phyloP scores from a whole-genome alignment of 1,140 invertebrate species.

The Drosophila miranda region DNA sequence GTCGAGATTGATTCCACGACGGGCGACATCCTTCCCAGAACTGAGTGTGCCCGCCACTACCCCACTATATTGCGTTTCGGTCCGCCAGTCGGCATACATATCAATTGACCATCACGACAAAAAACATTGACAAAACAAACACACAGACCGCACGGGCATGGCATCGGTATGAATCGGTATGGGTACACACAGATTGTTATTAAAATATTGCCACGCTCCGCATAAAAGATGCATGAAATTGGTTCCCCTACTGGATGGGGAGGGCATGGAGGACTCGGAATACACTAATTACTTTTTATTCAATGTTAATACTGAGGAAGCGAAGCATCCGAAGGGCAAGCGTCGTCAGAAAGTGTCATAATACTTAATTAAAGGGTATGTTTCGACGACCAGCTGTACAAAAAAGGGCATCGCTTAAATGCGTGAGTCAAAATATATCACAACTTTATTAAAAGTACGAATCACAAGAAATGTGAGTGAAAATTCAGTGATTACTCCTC shows the following conservation, averaged over 20 bases:
- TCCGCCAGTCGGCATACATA: constrained; percentile 45
- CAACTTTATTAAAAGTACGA: background rate
- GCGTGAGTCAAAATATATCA: background rate
- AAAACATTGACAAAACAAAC: constrained; percentile 44
- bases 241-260: constrained; percentile 13
- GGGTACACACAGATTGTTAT: constrained; percentile 53
- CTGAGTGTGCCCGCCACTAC: background rate
- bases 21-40: constrained; percentile 31
- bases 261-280: background rate
- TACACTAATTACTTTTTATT: constrained; percentile 17
- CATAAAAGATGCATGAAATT: constrained; percentile 62
- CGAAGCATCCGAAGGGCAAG: too few relatives aligned
- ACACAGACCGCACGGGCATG: constrained; percentile 9
- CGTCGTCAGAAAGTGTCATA: too few relatives aligned
- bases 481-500: too few relatives aligned
- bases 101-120: constrained; percentile 74
- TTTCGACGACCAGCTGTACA: too few relatives aligned
- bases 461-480: background rate
- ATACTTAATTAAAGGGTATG: background rate
- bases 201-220: constrained; percentile 74
- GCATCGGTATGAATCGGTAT: constrained; percentile 3
- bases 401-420: too few relatives aligned
- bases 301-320: too few relatives aligned
- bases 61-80: constrained; percentile 28
- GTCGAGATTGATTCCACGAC: constrained; percentile 19